Conservation (phyloP, 1,140 invertebrate genomes). For the Lysiphlebus fabarum region DNA sequence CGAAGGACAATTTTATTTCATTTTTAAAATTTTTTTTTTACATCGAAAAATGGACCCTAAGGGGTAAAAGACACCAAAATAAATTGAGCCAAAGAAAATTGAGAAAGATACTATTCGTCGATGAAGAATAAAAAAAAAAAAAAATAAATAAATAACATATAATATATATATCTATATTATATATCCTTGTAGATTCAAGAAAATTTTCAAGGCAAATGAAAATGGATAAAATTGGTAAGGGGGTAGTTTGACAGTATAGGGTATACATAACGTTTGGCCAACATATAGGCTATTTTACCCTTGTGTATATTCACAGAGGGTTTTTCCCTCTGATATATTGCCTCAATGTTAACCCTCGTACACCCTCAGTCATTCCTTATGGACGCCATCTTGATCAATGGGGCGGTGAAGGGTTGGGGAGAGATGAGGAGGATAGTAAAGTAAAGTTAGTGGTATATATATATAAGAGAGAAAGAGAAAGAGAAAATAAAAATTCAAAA, state of each 20-base stretch:
- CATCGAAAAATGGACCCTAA: slow-evolving; percentile 5
- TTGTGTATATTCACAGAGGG: slow-evolving; percentile 16
- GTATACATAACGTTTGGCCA: slow-evolving; percentile 22
- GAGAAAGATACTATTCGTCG: slow-evolving; percentile 7
- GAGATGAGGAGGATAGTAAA: no score
- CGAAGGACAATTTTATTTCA: slow-evolving; percentile 9
- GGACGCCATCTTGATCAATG: slow-evolving; percentile 51
- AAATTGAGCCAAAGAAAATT: no score
- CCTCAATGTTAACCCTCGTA: slow-evolving; percentile 43
- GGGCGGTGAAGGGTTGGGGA: no score
- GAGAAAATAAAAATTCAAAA: not conserved
- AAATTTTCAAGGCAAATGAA: slow-evolving; percentile 25
- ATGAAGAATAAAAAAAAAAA: slow-evolving; percentile 4
- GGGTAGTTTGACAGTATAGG: slow-evolving; percentile 15
- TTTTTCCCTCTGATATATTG: slow-evolving; percentile 47
- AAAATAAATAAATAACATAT: not conserved
- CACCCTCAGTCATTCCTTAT: slow-evolving; percentile 52
- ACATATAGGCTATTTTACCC: slow-evolving; percentile 24
- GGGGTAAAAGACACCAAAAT: not conserved
- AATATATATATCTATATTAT: no score
- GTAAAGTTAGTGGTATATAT: no score
- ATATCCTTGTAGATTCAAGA: no score
- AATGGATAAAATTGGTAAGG: slow-evolving; percentile 9
- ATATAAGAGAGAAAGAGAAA: not conserved
- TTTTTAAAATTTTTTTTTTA: not conserved